A percentile compares a stretch with the other conserved stretches of the same genome.
Conservation (phyloP, 2,888 invertebrate species). For the Metallyticus violacea region DNA sequence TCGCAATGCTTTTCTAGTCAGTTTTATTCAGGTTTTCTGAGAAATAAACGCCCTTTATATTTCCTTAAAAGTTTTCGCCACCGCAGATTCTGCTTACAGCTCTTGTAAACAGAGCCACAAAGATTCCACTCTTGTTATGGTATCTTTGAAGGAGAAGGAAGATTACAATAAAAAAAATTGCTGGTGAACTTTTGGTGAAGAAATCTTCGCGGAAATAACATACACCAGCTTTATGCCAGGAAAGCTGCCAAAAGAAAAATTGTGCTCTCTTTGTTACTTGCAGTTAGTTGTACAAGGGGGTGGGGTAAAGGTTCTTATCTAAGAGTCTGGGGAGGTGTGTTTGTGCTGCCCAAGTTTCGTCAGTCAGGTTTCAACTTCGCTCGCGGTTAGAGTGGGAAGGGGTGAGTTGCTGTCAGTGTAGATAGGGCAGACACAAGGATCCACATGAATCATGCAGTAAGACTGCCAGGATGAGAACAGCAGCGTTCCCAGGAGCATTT, state of each 20-base stretch:
- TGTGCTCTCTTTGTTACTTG: background rate
- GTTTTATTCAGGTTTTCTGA: too few species aligned
- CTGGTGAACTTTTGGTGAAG: background rate
- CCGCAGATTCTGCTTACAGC: too few species aligned
- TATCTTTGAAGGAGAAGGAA: too few species aligned
- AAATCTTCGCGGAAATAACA: background rate
- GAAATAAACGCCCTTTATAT: too few species aligned
- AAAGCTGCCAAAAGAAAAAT: background rate
- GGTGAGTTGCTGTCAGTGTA: background rate
- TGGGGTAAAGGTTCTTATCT: background rate
- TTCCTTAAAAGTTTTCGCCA: too few species aligned
- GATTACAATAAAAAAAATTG: too few species aligned
- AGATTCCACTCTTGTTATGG: background rate
- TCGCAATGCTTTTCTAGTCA: too few species aligned
- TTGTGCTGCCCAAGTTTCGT: background rate
- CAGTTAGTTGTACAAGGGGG: background rate
- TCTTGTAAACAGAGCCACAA: background rate
- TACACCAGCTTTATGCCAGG: background rate
- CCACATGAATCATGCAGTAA: background rate
- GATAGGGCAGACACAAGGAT: background rate
- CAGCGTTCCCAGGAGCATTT: background rate
- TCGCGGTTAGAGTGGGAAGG: background rate
- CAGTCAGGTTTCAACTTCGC: background rate
- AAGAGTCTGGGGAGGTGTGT: background rate
- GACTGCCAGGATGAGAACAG: too few species aligned